These are phyloP conservation scores for Delichon dasypus DNA, from an alignment of 2,797 vertebrate species.

Conservation along the genomic window DNA sequence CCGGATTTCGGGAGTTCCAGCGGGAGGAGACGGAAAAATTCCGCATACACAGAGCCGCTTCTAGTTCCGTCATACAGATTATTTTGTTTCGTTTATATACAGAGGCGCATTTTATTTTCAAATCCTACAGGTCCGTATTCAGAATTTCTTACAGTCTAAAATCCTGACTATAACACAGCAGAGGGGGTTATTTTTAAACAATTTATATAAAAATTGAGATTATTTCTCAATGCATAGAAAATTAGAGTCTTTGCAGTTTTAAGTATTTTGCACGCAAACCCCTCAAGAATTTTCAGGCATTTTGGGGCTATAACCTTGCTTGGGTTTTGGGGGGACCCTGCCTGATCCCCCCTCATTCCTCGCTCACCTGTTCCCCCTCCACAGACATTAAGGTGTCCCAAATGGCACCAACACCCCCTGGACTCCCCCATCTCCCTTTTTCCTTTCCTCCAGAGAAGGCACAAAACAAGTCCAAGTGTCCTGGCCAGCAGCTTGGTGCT, in stretches of 20 bases:
- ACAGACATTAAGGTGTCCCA: background rate
- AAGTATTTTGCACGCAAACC: background rate
- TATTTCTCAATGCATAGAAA: background rate
- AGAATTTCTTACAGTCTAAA: background rate
- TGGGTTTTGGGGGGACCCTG: background rate
- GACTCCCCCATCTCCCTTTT: background rate
- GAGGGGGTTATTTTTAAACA: rapidly evolving
- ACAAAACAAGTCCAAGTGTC: background rate
- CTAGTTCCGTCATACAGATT: rapidly evolving
- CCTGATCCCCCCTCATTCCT: too few species aligned
- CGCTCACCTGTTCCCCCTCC: too few species aligned
- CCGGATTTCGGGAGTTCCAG: background rate
- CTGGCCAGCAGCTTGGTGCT: background rate
- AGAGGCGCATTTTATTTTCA: background rate
- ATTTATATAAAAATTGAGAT: background rate
- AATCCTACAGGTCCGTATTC: background rate
- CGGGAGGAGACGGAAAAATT: rapidly evolving
- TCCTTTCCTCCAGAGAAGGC: background rate
- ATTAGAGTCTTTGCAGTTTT: background rate
- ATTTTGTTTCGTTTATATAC: background rate
- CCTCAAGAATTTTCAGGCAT: background rate
- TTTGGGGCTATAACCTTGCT: background rate
- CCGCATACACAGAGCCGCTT: background rate
- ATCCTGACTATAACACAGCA: background rate
- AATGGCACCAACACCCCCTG: background rate